Conservation (phyloP, 1,140 invertebrate species). For the Neuroterus valhalla region DNA sequence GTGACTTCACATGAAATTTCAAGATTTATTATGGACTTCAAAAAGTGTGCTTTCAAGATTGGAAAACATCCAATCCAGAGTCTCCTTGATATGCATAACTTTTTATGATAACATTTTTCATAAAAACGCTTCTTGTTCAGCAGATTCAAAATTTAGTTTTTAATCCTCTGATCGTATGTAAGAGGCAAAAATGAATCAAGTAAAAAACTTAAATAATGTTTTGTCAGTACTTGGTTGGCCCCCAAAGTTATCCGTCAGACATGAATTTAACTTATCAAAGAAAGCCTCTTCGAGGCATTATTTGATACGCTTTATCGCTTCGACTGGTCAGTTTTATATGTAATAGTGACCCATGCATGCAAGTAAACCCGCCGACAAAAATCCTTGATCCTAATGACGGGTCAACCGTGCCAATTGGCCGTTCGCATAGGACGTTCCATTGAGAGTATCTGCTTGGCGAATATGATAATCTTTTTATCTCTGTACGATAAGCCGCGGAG, state of each 20-base stretch:
- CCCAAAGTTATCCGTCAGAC: neutral
- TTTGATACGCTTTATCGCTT: constrained; percentile 18
- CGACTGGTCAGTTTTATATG: neutral
- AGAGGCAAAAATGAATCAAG: too few relatives aligned
- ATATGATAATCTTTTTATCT: constrained; percentile 33
- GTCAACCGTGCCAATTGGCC: constrained; percentile 59
- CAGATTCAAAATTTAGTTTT: too few relatives aligned
- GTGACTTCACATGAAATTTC: too few relatives aligned
- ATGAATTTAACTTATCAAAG: neutral
- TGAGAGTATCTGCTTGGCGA: constrained; percentile 26
- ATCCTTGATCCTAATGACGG: constrained; percentile 64
- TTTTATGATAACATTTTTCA: too few relatives aligned
- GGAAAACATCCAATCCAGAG: too few relatives aligned
- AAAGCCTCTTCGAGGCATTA: constrained; percentile 8
- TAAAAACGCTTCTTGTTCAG: too few relatives aligned
- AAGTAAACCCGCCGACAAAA: constrained; percentile 40
- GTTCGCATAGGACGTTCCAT: constrained; percentile 37
- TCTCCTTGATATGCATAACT: too few relatives aligned
- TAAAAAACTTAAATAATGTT: too few relatives aligned
- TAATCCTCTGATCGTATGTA: too few relatives aligned
- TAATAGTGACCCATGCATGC: constrained; percentile 32
- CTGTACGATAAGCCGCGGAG: constrained; percentile 31
- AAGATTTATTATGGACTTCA: too few relatives aligned
- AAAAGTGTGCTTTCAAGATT: too few relatives aligned
- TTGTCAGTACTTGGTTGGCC: neutral